Percentiles rank a stretch among this genome's conserved stretches.
Conservation (phyloP, 2,797 vertebrate species). For the Crenichthys baileyi region DNA sequence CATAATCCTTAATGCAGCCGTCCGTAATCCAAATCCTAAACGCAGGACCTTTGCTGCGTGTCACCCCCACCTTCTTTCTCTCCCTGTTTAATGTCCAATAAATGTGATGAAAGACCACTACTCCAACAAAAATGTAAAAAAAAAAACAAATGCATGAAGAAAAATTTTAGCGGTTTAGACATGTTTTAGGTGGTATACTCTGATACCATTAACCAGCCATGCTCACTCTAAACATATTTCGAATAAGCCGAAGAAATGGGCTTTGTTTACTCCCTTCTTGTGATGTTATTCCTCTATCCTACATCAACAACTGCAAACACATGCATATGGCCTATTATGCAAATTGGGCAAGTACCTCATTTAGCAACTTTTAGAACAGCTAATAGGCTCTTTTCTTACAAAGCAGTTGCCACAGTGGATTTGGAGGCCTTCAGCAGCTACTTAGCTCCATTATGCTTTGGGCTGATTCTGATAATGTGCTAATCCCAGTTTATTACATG, state of each 20-base stretch:
- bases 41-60: no score
- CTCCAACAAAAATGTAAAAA: neutral
- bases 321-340: neutral
- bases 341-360: neutral
- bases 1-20: no score
- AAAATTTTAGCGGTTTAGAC: neutral
- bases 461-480: neutral
- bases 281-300: neutral
- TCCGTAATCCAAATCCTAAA: no score
- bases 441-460: neutral
- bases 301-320: neutral
- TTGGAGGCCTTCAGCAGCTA: neutral
- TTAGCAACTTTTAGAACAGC: neutral
- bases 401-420: neutral
- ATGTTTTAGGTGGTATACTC: neutral
- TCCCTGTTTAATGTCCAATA: no score
- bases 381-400: neutral
- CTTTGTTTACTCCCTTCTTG: neutral
- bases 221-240: no score
- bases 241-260: neutral
- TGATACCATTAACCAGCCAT: neutral
- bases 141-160: neutral
- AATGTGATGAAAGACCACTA: neutral
- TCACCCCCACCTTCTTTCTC: no score
- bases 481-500: neutral